Base-by-base conservation (phyloP, 1,140 invertebrate species). In the Trichoplusia ni region DNA sequence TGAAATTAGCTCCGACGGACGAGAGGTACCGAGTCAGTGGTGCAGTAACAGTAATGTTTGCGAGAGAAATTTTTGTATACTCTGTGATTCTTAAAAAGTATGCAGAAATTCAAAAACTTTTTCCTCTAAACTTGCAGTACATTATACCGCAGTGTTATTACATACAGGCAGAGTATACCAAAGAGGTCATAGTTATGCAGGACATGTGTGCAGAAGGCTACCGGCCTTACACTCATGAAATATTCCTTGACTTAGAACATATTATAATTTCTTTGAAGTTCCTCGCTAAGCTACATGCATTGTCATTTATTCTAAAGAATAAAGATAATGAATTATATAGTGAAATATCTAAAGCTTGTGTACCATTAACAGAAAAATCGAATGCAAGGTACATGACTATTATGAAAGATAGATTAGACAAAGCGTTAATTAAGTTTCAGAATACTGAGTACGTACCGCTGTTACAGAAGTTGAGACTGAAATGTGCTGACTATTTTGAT, bases 1-100 rank as follows among this genome's bases (percentile, higher is more conserved):
- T 90, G 53, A 90, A 90, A 75, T 59, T 90, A 40, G 83, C 87
- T 38, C 87, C 87, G 8, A 79, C 71, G 4, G 81, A 89, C 69
- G 84, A 87, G 53, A 75, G 71, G 61, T 89, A 73, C 59, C 71
- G 87, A 31, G 76, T 90, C 0, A 90, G 87, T 54, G 86, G 84
- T 1, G 87, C 87, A 7, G 54, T 90, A 0, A 82, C 82, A n/a
- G 16, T 64, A n/a, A 75, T 89, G 69, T 90, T 90, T 65, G 63
- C 60, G 0, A 72, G 76, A 54, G 87, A 90, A 79, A 81, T 86
- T 18, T 90, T 75, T 71, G 69, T 82, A 19, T 89, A 89, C 46
- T 67, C 73, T 6, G 53, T 70, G 29, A 35, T 88, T 44, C 49
- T 90, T 6, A 51, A 54, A 19, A 73, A 71, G 31, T 88, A 81